These are phyloP conservation scores for Syngnathus typhle DNA, from an alignment of 2,113 vertebrate genomes.

Conservation along the genomic window DNA sequence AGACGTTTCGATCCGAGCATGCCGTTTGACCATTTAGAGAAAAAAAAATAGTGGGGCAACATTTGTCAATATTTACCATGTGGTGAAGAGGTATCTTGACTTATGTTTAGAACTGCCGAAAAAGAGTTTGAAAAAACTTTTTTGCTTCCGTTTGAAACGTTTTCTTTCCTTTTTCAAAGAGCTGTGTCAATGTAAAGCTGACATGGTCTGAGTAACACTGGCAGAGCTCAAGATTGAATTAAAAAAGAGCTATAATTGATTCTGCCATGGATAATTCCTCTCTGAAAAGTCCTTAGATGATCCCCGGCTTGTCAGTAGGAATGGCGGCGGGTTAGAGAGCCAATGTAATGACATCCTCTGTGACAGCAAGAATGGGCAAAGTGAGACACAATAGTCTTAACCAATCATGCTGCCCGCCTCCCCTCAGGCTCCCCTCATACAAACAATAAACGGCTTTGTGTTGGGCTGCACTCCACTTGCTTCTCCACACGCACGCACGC, in stretches of 20 bases:
- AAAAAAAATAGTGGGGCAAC: background rate
- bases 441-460: constrained; percentile 68
- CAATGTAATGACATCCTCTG: constrained; percentile 62
- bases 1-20: background rate
- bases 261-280: constrained; percentile 11
- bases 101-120: too few species aligned
- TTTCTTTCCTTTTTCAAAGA: background rate
- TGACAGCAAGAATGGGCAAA: constrained; percentile 59
- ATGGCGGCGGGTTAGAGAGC: constrained; percentile 28
- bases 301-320: constrained; percentile 32
- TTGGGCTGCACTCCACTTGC: constrained; percentile 59
- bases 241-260: constrained; percentile 8
- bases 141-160: background rate
- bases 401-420: constrained; percentile 62
- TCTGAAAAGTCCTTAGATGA: constrained; percentile 51
- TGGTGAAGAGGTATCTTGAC: too few species aligned
- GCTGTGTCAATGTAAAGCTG: background rate
- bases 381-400: constrained; percentile 71
- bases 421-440: constrained; percentile 56
- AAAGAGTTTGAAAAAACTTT: background rate
- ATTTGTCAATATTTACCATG: background rate
- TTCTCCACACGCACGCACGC: constrained; percentile 31
- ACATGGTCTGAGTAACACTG: background rate
- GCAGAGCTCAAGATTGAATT: constrained; percentile 6
- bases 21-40: background rate